phyloP scores from a whole-genome alignment of 1,140 invertebrate genomes.

The Drosophila sturtevanti region DNA sequence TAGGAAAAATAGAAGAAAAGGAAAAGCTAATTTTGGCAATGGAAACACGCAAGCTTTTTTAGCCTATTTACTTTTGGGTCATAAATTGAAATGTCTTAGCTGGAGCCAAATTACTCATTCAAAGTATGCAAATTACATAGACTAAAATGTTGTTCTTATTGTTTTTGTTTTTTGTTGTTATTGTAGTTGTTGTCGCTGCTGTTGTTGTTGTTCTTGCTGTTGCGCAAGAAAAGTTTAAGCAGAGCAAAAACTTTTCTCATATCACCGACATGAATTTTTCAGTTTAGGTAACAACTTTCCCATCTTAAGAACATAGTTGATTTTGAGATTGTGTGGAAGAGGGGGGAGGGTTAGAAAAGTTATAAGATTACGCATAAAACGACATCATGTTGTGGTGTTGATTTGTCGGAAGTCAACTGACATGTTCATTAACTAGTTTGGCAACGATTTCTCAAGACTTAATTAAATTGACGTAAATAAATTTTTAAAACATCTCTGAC shows the following conservation, averaged over 20 bases:
- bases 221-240: conserved; percentile 53
- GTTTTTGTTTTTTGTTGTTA: background rate
- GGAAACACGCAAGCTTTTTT: conserved; percentile 48
- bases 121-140: conserved; percentile 42
- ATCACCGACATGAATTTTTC: conserved; percentile 44
- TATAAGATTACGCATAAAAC: conserved; percentile 47
- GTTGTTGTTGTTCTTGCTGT: conserved; percentile 17
- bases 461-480: conserved; percentile 48
- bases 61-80: conserved; percentile 54
- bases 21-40: conserved; percentile 59
- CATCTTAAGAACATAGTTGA: background rate
- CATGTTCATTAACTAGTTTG: conserved; percentile 56
- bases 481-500: conserved; percentile 25
- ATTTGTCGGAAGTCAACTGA: conserved; percentile 29
- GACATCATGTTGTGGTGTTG: conserved; percentile 47
- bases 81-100: conserved; percentile 62
- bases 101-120: conserved; percentile 32
- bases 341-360: no score
- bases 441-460: conserved; percentile 17
- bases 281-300: conserved; percentile 23
- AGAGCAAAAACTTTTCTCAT: conserved; percentile 48
- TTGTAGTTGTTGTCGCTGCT: conserved; percentile 30
- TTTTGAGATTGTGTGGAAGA: background rate
- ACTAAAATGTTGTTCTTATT: conserved; percentile 2
- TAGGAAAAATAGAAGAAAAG: conserved; percentile 19